phyloP scores from a whole-genome alignment of 2,888 invertebrate genomes.

The Sarcophaga rosellei region DNA sequence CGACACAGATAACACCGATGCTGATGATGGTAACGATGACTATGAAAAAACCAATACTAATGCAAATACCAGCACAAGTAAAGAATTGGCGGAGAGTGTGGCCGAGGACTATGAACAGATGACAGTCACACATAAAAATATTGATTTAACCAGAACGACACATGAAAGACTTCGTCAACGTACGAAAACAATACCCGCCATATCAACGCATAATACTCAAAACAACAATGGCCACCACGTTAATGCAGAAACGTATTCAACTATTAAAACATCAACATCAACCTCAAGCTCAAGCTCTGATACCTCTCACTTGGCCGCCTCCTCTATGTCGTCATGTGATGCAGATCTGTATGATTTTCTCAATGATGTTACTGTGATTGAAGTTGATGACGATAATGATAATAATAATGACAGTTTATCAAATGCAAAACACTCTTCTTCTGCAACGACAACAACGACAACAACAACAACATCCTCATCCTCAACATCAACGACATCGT shows the following conservation, averaged over 20 bases:
- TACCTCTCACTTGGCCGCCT: background rate
- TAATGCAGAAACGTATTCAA: conserved; percentile 56
- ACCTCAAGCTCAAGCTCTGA: background rate
- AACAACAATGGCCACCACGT: conserved; percentile 35
- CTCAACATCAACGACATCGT: background rate
- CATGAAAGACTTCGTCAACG: conserved; percentile 55
- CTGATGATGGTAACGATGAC: background rate
- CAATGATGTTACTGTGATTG: conserved; percentile 70
- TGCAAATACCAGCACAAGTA: background rate
- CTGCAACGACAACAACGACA: background rate
- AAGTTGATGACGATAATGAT: conserved; percentile 56
- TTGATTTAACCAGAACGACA: conserved; percentile 50
- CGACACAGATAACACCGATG: conserved; percentile 19
- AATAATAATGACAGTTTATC: conserved; percentile 43
- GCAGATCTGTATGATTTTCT: conserved; percentile 72
- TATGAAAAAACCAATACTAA: background rate
- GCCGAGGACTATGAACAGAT: conserved; percentile 5
- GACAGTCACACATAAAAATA: conserved; percentile 53
- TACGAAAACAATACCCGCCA: conserved; percentile 45
- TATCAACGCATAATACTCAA: conserved; percentile 38
- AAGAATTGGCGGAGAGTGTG: background rate
- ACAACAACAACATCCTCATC: background rate
- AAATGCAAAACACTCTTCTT: conserved; percentile 33
- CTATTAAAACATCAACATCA: background rate
- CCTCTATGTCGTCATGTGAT: conserved; percentile 57